These are phyloP conservation scores for Hyles lineata DNA, from an alignment of 2,888 invertebrate genomes.

Conservation along the genomic window DNA sequence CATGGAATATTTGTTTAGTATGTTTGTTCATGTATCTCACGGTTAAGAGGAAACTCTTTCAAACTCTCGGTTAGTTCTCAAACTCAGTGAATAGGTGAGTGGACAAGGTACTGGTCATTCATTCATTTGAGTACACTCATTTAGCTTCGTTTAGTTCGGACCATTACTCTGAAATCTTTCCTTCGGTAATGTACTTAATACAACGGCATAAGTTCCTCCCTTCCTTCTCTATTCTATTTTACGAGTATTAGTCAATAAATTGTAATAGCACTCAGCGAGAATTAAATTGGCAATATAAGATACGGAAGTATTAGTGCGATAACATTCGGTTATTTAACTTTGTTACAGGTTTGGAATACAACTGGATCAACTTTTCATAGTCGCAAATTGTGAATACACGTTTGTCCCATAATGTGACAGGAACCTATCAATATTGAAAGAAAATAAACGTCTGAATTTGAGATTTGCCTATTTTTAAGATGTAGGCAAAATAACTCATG, in stretches of 20 bases:
- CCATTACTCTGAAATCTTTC: conserved; percentile 43
- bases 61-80: not conserved
- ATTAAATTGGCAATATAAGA: not conserved
- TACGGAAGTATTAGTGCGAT: not conserved
- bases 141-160: conserved; percentile 47
- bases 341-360: too few species aligned
- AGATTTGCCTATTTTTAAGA: too few species aligned
- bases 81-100: conserved; percentile 15
- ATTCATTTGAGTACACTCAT: conserved; percentile 49
- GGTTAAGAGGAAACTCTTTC: conserved; percentile 18
- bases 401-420: too few species aligned
- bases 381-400: too few species aligned
- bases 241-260: conserved; percentile 27
- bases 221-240: conserved; percentile 28
- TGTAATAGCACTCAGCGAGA: not conserved
- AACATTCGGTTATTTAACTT: not conserved
- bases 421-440: not conserved
- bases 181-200: conserved; percentile 31
- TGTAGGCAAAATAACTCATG: not conserved
- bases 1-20: not conserved
- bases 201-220: conserved; percentile 34
- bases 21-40: conserved; percentile 14
- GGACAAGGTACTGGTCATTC: conserved; percentile 37
- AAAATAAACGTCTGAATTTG: not conserved
- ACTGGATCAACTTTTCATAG: too few species aligned